Percentiles rank a stretch among this genome's conserved stretches.
Evolutionary conservation across 1,140 invertebrate species (phyloP).

Genomic region (Zophobas atratus): DNA sequence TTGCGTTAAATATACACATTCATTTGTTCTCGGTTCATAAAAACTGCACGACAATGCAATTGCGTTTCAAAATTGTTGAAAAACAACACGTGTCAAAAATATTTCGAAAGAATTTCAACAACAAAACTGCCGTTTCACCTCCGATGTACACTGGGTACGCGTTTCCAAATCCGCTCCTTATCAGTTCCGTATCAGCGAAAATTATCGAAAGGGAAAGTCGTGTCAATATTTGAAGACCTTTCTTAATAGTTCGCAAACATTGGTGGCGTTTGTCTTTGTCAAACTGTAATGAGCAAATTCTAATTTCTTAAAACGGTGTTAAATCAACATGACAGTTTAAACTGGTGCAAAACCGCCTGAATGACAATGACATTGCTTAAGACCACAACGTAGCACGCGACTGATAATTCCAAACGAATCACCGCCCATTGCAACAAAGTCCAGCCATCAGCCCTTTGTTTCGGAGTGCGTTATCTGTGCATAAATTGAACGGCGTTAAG

Average conservation of each 20-base stretch:
- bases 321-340: conserved; percentile 2
- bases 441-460: conserved; percentile 15
- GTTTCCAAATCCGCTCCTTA: conserved; percentile 6
- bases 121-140: too few relatives aligned
- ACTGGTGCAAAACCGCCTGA: conserved; percentile 11
- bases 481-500: background rate
- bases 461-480: background rate
- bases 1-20: too few relatives aligned
- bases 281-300: conserved; percentile 1
- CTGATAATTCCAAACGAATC: too few relatives aligned
- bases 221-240: conserved; percentile 26
- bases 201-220: conserved; percentile 35
- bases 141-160: background rate
- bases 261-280: conserved; percentile 4
- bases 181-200: conserved; percentile 7
- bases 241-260: conserved; percentile 22
- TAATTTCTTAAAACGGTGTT: conserved; percentile 32
- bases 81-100: too few relatives aligned
- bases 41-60: too few relatives aligned
- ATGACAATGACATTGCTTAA: too few relatives aligned
- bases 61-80: too few relatives aligned
- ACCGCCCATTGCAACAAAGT: background rate
- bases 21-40: too few relatives aligned
- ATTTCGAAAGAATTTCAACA: too few relatives aligned
- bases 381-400: too few relatives aligned